Evolutionary conservation across 2,888 invertebrate genomes (phyloP).

Genomic region (Ochropleura plecta): DNA sequence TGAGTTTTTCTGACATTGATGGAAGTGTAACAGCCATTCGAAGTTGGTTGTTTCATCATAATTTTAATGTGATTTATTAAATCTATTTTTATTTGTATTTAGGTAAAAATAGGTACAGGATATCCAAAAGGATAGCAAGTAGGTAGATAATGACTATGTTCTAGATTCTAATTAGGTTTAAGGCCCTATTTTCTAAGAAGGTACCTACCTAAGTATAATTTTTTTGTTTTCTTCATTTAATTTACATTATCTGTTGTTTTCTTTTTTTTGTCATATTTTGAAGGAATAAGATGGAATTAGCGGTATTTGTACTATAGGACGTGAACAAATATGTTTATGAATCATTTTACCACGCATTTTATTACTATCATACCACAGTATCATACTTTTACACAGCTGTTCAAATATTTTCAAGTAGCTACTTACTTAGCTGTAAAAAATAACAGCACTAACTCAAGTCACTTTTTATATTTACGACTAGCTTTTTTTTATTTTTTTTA

Average conservation of each 20-base stretch:
- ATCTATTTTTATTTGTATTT: background rate
- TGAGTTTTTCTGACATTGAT: background rate
- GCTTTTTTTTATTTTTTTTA: too few relatives aligned
- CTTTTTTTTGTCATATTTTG: conserved; percentile 26
- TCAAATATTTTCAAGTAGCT: conserved; percentile 9
- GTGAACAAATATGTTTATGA: conserved; percentile 8
- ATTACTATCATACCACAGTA: background rate
- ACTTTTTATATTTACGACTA: background rate
- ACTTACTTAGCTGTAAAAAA: background rate
- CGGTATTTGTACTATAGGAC: background rate
- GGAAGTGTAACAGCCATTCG: background rate
- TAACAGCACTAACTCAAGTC: background rate
- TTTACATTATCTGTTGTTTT: background rate
- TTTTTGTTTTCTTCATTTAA: conserved; percentile 4
- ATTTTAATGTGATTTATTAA: background rate
- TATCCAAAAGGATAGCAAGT: background rate
- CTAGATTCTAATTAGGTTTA: background rate
- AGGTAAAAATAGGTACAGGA: background rate
- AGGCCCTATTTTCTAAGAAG: conserved; percentile 11
- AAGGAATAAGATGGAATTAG: background rate
- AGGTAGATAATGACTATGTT: background rate
- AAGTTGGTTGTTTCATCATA: background rate
- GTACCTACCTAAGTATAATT: background rate
- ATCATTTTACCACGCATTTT: background rate
- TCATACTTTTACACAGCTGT: background rate